Conservation (phyloP, 2,113 vertebrate genomes). For the Psephotus haematonotus region DNA sequence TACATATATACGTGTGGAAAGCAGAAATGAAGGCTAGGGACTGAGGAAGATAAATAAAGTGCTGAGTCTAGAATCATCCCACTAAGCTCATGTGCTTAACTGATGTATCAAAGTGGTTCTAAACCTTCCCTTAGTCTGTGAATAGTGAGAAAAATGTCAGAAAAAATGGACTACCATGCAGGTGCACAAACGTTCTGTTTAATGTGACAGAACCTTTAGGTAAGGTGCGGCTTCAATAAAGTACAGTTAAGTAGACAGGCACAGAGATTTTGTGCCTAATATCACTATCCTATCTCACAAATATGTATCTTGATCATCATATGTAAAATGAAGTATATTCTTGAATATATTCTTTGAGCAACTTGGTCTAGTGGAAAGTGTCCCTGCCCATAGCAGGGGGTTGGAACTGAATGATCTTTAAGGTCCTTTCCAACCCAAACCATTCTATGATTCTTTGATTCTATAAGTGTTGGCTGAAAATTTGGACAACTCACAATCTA, state of each 20-base stretch:
- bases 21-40: background rate
- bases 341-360: background rate
- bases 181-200: background rate
- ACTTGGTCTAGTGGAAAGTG: background rate
- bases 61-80: background rate
- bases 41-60: background rate
- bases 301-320: background rate
- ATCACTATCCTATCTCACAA: background rate
- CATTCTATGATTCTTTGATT: background rate
- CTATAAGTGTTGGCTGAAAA: background rate
- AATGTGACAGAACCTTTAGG: background rate
- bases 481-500: background rate
- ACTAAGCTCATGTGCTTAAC: background rate
- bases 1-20: fast-evolving
- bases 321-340: background rate
- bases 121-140: background rate
- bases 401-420: background rate
- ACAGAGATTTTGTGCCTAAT: background rate
- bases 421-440: background rate
- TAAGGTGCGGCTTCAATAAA: background rate
- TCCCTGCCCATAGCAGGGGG: background rate
- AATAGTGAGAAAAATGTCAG: background rate
- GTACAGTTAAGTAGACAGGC: background rate
- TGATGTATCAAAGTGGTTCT: background rate
- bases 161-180: background rate